Conservation (phyloP, 2,888 invertebrate species). For the Drosophila incognita region DNA sequence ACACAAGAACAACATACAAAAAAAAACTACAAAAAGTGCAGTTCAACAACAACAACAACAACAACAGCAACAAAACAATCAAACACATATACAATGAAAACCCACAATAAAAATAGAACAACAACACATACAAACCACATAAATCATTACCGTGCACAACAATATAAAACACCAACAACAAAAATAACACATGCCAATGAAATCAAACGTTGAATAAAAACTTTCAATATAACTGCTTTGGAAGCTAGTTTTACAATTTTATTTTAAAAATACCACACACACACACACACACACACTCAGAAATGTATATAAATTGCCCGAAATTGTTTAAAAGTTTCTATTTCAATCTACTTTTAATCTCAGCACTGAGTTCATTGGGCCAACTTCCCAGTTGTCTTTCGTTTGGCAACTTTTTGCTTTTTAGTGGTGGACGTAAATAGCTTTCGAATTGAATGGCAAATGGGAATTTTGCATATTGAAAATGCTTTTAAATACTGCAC, state of each 20-base stretch:
- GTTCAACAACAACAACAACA: slow-evolving; percentile 32
- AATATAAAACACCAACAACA: not conserved
- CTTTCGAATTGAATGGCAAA: slow-evolving; percentile 43
- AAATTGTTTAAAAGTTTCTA: slow-evolving; percentile 6
- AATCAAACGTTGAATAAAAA: slow-evolving; percentile 20
- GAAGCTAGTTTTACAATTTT: slow-evolving; percentile 13
- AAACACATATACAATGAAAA: slow-evolving; percentile 39
- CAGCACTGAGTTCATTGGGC: slow-evolving; percentile 13
- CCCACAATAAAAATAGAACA: slow-evolving; percentile 16
- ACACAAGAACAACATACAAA: slow-evolving; percentile 40
- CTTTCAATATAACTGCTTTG: slow-evolving; percentile 7
- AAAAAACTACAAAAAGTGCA: slow-evolving; percentile 45
- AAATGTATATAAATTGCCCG: not conserved
- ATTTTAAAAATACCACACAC: slow-evolving; percentile 2
- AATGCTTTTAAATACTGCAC: slow-evolving; percentile 23
- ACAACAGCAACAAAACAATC: slow-evolving; percentile 29
- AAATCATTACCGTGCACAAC: slow-evolving; percentile 33
- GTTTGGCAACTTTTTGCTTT: slow-evolving; percentile 30
- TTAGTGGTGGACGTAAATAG: slow-evolving; percentile 22
- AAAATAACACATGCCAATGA: slow-evolving; percentile 20
- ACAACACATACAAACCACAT: slow-evolving; percentile 23
- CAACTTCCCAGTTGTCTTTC: slow-evolving; percentile 25
- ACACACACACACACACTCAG: not conserved
- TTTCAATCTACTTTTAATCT: slow-evolving; percentile 9
- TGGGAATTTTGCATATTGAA: slow-evolving; percentile 34